Evolutionary conservation across 2,888 invertebrate species (phyloP), one percentile per base, ranked within the genome.

Genomic region (Oxystoma pomonae): DNA sequence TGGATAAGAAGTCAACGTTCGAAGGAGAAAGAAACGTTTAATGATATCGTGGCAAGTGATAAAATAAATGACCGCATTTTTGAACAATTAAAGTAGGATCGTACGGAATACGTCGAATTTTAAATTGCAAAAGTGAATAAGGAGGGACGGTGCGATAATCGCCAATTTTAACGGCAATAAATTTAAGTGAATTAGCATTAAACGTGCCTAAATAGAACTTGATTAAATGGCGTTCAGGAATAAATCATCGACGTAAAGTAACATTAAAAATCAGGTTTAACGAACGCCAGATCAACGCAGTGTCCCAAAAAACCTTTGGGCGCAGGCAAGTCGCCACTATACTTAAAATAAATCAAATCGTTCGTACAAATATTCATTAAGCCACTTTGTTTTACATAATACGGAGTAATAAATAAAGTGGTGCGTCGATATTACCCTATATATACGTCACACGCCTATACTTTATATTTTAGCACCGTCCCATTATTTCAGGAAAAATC

Each of bases 141-240:
- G n/a, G 74, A 76, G 74, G 71, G 75, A 71, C 72, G 62, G 75
- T 74, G 75, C 73, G 75, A 77, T 77, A 77, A 77, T 77, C 75
- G 74, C 73, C 75, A 75, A 76, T 76, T 76, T 77, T 72, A 75
- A 73, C 74, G 76, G 75, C 73, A 77, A 78, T 77, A 78, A 77
- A 78, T 77, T 76, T 74, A 73, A 75, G 75, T 74, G 74, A 74
- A 76, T 76, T 77, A 77, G 76, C 76, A 77, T 77, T 76, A 78
- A 77, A 77, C 75, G 77, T 75, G 74, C 75, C 76, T 77, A 77
- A 77, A 77, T 76, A 76, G 75, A 76, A 75, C 73, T 75, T 77
- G 76, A 77, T 78, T 77, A 78, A 78, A 77, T 75, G 76, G 73
- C 74, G 74, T 73, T 74, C 73, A 73, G 71, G 75, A 72, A 77